Conservation (phyloP, 2,113 vertebrate species). For the Xiphias gladius region DNA sequence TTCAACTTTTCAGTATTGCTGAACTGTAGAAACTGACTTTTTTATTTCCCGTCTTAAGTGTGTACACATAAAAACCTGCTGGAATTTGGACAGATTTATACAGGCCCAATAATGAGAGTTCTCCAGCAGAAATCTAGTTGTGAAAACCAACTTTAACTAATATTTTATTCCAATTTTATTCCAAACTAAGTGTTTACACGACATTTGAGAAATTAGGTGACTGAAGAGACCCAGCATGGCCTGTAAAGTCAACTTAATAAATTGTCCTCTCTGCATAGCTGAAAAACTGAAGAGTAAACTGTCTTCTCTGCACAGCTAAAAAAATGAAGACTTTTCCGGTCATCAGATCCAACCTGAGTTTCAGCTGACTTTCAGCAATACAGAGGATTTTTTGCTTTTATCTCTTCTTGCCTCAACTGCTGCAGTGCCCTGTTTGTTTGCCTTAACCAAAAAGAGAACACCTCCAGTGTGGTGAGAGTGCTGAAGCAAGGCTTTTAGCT, state of each 20-base stretch:
- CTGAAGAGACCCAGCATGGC: not conserved
- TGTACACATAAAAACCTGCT: not conserved
- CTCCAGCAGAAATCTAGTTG: no score
- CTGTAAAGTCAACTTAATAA: not conserved
- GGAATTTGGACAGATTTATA: not conserved
- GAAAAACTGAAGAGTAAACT: no score
- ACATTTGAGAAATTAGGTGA: not conserved
- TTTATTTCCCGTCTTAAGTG: not conserved
- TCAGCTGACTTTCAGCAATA: slow-evolving; percentile 28
- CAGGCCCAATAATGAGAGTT: no score
- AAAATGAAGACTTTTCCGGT: slow-evolving; percentile 45
- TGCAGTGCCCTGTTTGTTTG: slow-evolving; percentile 33
- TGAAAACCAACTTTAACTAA: no score
- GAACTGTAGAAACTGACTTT: no score
- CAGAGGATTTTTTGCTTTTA: slow-evolving; percentile 49
- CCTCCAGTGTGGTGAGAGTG: slow-evolving; percentile 29
- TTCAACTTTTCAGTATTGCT: no score
- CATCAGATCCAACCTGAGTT: slow-evolving; percentile 45
- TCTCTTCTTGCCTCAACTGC: slow-evolving; percentile 30
- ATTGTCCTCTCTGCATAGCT: not conserved
- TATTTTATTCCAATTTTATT: no score
- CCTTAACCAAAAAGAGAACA: not conserved
- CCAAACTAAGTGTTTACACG: not conserved
- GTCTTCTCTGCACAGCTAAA: no score
- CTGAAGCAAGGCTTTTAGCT: slow-evolving; percentile 36